Base-by-base conservation (phyloP, 2,888 invertebrate genomes). In the Empis stercorea region DNA sequence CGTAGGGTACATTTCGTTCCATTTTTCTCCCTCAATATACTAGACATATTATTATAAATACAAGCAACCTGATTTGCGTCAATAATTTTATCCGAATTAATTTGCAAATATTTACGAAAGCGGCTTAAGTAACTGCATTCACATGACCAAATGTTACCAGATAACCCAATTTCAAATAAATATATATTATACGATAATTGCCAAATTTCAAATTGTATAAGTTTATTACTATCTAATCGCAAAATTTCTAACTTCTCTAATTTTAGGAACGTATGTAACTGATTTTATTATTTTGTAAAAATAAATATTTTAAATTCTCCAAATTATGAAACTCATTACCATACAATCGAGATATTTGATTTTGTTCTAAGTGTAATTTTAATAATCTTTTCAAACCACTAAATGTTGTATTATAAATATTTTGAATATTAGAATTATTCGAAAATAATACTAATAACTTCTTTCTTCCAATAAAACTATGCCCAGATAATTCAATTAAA, bases 391-490 rank as follows among this genome's bases (percentile, higher is more conserved):
- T 80, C 61, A 93, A 73, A 44, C 92, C 91, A 68, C 84, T 87
- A 73, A 94, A 92, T 9, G 92, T 91, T 64, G 88, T 84, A 71
- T 93, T 93, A 65, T 87, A 82, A 53, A 93, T 78, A 45, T 81
- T 78, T 52, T 82, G 82, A 54, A 93, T 85, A 61, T 87, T 84
- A 50, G 89, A 91, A 69, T 86, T 84, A 71, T 93, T 93, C 43
- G 89, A 84, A 65, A 84, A 91, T 51, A 93, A 73, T 55, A 88
- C 83, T 66, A 83, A 82, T 59, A 93, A 74, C 66, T 91, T 93
- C 70, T 92, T 92, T 54, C 92, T 78, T 3, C 92, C 94, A 58
- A 94, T 84, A 69, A 95, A 93, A 38, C 87, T 84, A 63, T 93
- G 91, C 57, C 87, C 85, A 45, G 84, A 81, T 58, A 95, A 74